phyloP scores from a whole-genome alignment of 1,140 invertebrate genomes.

The Heliconius melpomene region DNA sequence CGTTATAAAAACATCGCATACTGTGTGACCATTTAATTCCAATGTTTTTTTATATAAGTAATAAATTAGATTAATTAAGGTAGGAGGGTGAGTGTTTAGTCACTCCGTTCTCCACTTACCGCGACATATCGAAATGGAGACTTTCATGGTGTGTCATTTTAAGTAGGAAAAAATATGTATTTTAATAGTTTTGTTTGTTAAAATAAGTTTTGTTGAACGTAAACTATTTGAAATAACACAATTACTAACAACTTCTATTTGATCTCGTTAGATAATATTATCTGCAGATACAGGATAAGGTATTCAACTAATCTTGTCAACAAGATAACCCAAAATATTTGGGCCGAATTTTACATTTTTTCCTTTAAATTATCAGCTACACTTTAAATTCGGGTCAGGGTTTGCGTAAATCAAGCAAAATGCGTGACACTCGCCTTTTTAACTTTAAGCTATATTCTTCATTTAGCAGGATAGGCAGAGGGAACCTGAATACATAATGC shows the following conservation, averaged over 20 bases:
- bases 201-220: too few relatives aligned
- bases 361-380: not conserved
- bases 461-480: too few relatives aligned
- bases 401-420: not conserved
- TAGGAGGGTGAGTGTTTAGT: too few relatives aligned
- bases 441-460: too few relatives aligned
- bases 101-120: too few relatives aligned
- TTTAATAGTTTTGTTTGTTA: too few relatives aligned
- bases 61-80: too few relatives aligned
- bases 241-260: not conserved
- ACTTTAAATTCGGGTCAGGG: not conserved
- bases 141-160: not conserved
- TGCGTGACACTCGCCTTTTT: not conserved
- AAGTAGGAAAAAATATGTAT: not conserved
- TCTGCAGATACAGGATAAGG: not conserved
- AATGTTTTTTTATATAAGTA: too few relatives aligned
- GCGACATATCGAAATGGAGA: too few relatives aligned
- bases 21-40: not conserved
- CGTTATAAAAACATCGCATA: not conserved
- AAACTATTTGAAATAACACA: not conserved
- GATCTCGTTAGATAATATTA: constrained; percentile 1
- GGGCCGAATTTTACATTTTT: not conserved
- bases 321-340: not conserved
- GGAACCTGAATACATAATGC: too few relatives aligned
- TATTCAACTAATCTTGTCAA: not conserved